Percentiles rank a stretch among this genome's conserved stretches.
Evolutionary conservation across 2,113 vertebrate genomes (phyloP).

Genomic region (Pipra filicauda): DNA sequence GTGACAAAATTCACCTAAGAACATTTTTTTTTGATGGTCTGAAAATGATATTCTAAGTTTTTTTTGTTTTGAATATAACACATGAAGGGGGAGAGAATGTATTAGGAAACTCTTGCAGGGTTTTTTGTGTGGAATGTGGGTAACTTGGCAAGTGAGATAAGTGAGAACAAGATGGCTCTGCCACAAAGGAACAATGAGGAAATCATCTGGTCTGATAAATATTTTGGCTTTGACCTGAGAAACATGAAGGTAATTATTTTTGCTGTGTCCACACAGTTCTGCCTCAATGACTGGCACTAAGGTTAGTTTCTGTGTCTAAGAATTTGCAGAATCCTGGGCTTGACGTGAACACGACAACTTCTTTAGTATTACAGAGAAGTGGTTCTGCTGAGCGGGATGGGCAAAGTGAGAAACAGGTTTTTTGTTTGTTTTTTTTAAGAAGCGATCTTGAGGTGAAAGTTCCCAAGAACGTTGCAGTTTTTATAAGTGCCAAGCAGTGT

Average conservation of each 20-base stretch:
- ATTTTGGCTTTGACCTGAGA: not conserved
- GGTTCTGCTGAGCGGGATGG: not conserved
- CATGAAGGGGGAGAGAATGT: fast-evolving
- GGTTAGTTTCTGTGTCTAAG: not conserved
- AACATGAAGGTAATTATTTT: not conserved
- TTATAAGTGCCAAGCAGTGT: not conserved
- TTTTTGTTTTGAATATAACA: not conserved
- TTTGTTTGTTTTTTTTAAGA: not conserved
- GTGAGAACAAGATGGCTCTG: not conserved
- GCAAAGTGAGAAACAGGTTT: not conserved
- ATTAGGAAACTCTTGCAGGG: not conserved
- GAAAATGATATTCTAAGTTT: not conserved
- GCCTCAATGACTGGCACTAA: not conserved
- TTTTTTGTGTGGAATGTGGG: not conserved
- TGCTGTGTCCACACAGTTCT: not conserved
- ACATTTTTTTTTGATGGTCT: not conserved
- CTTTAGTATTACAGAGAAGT: not conserved
- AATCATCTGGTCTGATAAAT: not conserved
- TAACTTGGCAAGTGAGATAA: not conserved
- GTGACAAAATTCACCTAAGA: not conserved
- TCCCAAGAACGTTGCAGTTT: not conserved
- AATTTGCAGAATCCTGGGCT: not conserved
- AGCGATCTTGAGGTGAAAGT: not conserved
- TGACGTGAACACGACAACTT: not conserved
- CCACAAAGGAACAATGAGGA: not conserved